Evolutionary conservation across 2,888 invertebrate species (phyloP), one percentile per base, ranked within the genome.

Genomic region (Pandemis heparana): DNA sequence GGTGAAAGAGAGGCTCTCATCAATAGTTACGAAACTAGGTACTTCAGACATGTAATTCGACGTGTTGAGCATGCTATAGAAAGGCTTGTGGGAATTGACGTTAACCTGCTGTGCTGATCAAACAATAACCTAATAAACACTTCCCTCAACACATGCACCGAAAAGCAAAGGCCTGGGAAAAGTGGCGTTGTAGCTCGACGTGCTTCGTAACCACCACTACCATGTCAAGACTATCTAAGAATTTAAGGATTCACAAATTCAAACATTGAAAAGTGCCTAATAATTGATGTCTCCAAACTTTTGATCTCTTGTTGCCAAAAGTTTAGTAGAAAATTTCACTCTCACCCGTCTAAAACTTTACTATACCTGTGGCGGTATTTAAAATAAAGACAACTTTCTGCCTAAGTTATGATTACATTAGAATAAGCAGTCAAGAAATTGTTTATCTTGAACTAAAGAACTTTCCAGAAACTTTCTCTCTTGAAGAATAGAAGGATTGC

Each of bases 401-500:
- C 60, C 60, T 60, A 59, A 59, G 60, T 60, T 60, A 38, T 60
- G 38, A 60, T 60, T 23, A 56, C 56, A 23, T 56, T 60, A 60
- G 60, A 38, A 60, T 60, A 60, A 60, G 38, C 1, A 60, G 32
- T 38, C 60, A 60, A 59, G 14, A 32, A 8, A 14, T 14, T 18
- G 63, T 32, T 63, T 63, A 12, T 48, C 12, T 18, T 7, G 16
- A 16, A 43, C 62, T 53, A 16, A 9, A 18, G 16, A 51, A 51
- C 59, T 43, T 63, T 43, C 43, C 48, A 14, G 16, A 64, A 56
- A 64, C 16, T 46, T 59, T n/a, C 10, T 39, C 48, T 41, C 14
- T 59, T 46, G 41, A 41, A 69, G 60, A 53, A 72, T 12, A 62
- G 62, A 7, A 23, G 23, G n/a, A 65, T 53, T 60, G 65, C 65